Evolutionary conservation across 2,888 invertebrate genomes (phyloP).

Genomic region (Agonopterix heracliana): DNA sequence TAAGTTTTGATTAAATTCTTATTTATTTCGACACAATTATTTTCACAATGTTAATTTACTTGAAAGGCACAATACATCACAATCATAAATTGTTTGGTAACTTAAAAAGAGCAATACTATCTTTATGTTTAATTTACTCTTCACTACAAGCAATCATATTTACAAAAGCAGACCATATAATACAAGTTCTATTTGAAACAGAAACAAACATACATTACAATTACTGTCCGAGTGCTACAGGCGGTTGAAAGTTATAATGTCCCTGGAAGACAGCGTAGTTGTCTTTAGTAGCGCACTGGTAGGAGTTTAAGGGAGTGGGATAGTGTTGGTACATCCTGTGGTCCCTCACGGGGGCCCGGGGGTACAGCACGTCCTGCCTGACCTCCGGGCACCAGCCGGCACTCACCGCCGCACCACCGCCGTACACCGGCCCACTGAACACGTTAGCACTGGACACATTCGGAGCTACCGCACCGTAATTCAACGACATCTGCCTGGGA

Average conservation of each 20-base stretch:
- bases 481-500: conserved; percentile 43
- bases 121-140: too few species aligned
- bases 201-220: too few species aligned
- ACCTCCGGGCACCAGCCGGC: conserved; percentile 57
- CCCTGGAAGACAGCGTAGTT: conserved; percentile 69
- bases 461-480: conserved; percentile 49
- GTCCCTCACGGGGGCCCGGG: conserved; percentile 44
- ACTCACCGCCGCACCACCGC: conserved; percentile 38
- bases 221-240: conserved; percentile 66
- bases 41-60: too few species aligned
- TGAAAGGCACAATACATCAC: conserved; percentile 25
- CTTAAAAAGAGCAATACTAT: conserved; percentile 25
- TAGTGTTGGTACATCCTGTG: conserved; percentile 63
- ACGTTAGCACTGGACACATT: conserved; percentile 33
- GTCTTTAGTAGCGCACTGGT: conserved; percentile 67
- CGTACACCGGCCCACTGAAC: conserved; percentile 42
- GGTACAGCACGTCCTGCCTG: conserved; percentile 51
- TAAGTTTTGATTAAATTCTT: too few species aligned
- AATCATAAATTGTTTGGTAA: conserved; percentile 42
- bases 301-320: conserved; percentile 45
- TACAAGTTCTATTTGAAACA: not conserved
- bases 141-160: not conserved
- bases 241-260: conserved; percentile 66
- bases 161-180: not conserved
- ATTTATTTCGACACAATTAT: conserved; percentile 8